Conservation (phyloP, 2,113 vertebrate species). For the Xiphophorus maculatus region DNA sequence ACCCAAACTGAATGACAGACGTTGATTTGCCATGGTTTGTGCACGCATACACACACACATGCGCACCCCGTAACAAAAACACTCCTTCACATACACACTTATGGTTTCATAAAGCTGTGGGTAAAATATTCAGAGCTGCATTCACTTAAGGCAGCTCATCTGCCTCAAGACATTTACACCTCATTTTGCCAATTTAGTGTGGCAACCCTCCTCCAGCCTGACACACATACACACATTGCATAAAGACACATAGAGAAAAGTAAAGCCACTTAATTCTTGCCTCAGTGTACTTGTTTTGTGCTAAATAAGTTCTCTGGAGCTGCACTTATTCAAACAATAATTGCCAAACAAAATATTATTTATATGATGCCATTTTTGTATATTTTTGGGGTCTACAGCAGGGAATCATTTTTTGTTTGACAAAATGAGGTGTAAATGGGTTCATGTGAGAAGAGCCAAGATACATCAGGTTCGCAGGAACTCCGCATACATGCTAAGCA, state of each 20-base stretch:
- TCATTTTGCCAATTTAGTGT: constrained; percentile 71
- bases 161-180: constrained; percentile 72
- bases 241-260: constrained; percentile 18
- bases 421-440: no score
- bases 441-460: no score
- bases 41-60: constrained; percentile 25
- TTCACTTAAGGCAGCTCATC: constrained; percentile 65
- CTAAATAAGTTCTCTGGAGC: constrained; percentile 39
- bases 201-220: constrained; percentile 44
- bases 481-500: no score
- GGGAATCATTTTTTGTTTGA: no score
- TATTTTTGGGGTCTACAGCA: background rate
- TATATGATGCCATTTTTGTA: background rate
- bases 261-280: constrained; percentile 47
- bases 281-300: constrained; percentile 31
- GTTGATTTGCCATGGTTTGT: constrained; percentile 68
- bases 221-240: constrained; percentile 28
- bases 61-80: constrained; percentile 17
- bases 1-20: constrained; percentile 70
- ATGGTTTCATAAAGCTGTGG: constrained; percentile 50
- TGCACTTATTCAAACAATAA: constrained; percentile 33
- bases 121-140: constrained; percentile 61
- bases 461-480: no score
- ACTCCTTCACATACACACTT: constrained; percentile 5
- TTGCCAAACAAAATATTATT: constrained; percentile 31